Conservation (phyloP, 2,888 invertebrate genomes). For the Scaptomyza reducta region DNA sequence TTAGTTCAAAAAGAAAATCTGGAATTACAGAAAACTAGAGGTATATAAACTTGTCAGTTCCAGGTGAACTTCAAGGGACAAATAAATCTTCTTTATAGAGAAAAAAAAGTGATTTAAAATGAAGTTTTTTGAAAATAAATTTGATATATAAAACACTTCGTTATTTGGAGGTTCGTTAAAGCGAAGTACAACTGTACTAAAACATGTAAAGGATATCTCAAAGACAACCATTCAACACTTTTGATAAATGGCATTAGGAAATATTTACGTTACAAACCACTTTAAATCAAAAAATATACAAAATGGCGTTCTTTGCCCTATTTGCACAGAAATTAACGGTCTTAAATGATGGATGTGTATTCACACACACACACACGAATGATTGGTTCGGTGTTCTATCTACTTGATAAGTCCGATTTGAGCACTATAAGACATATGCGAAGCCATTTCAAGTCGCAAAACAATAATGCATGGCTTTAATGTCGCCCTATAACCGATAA, state of each 20-base stretch:
- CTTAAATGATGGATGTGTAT: constrained; percentile 33
- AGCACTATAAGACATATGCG: constrained; percentile 46
- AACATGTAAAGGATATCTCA: too few species aligned
- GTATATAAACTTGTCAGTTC: too few species aligned
- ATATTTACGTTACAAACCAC: background rate
- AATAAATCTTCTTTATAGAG: too few species aligned
- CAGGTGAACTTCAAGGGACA: too few species aligned
- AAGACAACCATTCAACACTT: too few species aligned
- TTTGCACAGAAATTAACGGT: constrained; percentile 40
- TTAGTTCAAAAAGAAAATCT: background rate
- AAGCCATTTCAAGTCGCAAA: constrained; percentile 31
- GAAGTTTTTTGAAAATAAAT: too few species aligned
- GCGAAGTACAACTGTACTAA: too few species aligned
- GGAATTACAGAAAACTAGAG: too few species aligned
- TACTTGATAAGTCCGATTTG: constrained; percentile 21
- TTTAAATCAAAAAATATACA: constrained; percentile 1
- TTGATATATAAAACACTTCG: too few species aligned
- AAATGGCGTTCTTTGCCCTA: constrained; percentile 22
- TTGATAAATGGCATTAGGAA: too few species aligned
- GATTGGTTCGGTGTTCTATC: constrained; percentile 17
- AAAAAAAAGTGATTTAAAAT: too few species aligned
- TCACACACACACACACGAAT: background rate
- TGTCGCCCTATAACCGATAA: constrained; percentile 37
- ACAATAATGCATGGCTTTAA: constrained; percentile 47
- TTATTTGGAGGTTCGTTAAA: too few species aligned